These are phyloP conservation scores for Triplophysa rosa DNA, from an alignment of 2,113 vertebrate species.

Conservation along the genomic window DNA sequence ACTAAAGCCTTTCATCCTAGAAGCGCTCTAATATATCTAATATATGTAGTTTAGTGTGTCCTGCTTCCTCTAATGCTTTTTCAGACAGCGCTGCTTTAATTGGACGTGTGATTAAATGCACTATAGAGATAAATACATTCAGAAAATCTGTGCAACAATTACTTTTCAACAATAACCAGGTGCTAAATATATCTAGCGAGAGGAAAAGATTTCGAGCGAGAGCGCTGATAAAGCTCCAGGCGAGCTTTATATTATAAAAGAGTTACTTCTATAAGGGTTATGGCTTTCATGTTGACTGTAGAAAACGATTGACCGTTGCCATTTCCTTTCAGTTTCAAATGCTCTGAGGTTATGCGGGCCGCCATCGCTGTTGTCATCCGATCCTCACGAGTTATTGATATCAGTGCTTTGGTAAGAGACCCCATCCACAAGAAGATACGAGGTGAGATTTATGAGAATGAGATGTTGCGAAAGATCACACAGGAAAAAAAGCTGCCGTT, in stretches of 20 bases:
- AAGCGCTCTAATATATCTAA: neutral
- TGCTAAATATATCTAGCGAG: constrained; percentile 22
- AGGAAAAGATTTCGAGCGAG: neutral
- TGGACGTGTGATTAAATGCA: constrained; percentile 23
- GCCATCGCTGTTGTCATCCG: neutral
- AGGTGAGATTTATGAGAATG: neutral
- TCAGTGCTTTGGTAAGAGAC: constrained; percentile 22
- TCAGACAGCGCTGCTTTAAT: constrained; percentile 27
- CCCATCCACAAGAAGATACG: neutral
- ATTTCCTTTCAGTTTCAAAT: constrained; percentile 7
- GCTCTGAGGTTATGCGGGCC: neutral
- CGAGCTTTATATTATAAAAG: constrained; percentile 31
- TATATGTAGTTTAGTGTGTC: constrained; percentile 38
- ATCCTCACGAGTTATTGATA: constrained; percentile 5
- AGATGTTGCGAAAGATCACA: constrained; percentile 20
- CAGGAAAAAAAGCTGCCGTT: neutral
- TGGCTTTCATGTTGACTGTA: constrained; percentile 1
- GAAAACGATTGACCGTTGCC: neutral
- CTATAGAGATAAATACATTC: constrained; percentile 32
- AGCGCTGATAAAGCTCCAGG: constrained; percentile 10
- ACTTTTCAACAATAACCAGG: constrained; percentile 14
- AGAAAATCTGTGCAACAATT: constrained; percentile 22
- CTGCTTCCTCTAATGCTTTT: constrained; percentile 25
- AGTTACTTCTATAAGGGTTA: constrained; percentile 19
- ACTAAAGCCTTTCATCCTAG: constrained; percentile 30